phyloP scores from a whole-genome alignment of 2,888 invertebrate genomes.

The Anorthoa munda region DNA sequence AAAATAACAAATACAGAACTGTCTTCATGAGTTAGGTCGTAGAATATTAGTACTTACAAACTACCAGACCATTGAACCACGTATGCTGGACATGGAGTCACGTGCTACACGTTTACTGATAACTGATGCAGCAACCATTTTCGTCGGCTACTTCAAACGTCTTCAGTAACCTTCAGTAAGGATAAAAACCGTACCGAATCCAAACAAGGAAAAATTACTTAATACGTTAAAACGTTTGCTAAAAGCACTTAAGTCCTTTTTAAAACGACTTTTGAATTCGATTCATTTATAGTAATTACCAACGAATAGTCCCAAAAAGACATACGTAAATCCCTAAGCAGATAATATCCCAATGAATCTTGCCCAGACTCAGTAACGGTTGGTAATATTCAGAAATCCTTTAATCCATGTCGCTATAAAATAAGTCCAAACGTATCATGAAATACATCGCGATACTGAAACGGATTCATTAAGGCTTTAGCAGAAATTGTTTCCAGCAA shows the following conservation, averaged over 20 bases:
- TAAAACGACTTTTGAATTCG: slow-evolving; percentile 30
- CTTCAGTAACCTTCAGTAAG: background rate
- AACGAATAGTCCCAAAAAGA: slow-evolving; percentile 49
- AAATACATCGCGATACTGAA: slow-evolving; percentile 36
- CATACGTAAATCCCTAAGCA: slow-evolving; percentile 46
- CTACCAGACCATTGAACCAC: slow-evolving; percentile 43
- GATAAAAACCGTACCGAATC: background rate
- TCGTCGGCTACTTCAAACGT: slow-evolving; percentile 7
- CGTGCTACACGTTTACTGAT: slow-evolving; percentile 43
- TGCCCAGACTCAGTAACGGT: slow-evolving; percentile 31
- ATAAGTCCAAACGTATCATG: slow-evolving; percentile 45
- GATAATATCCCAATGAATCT: slow-evolving; percentile 61
- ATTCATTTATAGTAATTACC: slow-evolving; percentile 48
- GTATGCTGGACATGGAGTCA: slow-evolving; percentile 45
- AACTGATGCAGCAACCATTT: slow-evolving; percentile 23
- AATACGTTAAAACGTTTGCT: slow-evolving; percentile 2
- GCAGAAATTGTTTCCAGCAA: slow-evolving; percentile 17
- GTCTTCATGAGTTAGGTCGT: slow-evolving; percentile 26
- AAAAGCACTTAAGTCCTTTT: slow-evolving; percentile 18
- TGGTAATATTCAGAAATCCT: slow-evolving; percentile 59
- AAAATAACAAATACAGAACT: slow-evolving; percentile 39
- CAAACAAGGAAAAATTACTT: background rate
- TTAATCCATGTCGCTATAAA: slow-evolving; percentile 54
- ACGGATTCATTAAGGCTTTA: slow-evolving; percentile 41
- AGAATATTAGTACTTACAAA: slow-evolving; percentile 37